Percentiles rank a stretch among this genome's conserved stretches.
phyloP scores from a whole-genome alignment of 2,113 vertebrate species.

The Solenodon paradoxus region DNA sequence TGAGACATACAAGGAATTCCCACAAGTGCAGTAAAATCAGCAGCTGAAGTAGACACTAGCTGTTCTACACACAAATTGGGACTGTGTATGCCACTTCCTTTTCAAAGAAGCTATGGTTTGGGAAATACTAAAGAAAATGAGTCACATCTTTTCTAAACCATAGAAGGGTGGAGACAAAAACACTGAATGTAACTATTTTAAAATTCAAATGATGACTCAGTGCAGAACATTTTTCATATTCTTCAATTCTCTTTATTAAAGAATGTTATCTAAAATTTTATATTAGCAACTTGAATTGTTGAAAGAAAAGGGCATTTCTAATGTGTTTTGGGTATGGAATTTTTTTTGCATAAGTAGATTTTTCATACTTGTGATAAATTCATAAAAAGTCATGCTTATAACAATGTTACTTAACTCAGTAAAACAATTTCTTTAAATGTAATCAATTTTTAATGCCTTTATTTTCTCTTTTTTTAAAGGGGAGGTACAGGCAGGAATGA shows the following conservation, averaged over 20 bases:
- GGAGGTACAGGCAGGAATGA: too few species aligned
- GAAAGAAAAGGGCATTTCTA: slow-evolving; percentile 39
- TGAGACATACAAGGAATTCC: slow-evolving; percentile 76
- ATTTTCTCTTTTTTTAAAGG: too few species aligned
- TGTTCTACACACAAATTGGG: slow-evolving; percentile 73
- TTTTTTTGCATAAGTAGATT: not conserved
- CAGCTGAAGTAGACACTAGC: slow-evolving; percentile 61
- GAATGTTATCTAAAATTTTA: slow-evolving; percentile 32
- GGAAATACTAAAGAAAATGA: slow-evolving; percentile 81
- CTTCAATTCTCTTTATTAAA: slow-evolving; percentile 62
- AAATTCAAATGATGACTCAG: slow-evolving; percentile 83
- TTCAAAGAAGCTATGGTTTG: slow-evolving; percentile 68
- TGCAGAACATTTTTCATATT: slow-evolving; percentile 75
- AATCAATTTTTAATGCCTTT: not conserved
- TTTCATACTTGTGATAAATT: not conserved
- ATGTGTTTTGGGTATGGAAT: not conserved
- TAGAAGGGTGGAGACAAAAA: slow-evolving; percentile 80
- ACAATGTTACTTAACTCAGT: not conserved
- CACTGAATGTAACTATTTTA: slow-evolving; percentile 79
- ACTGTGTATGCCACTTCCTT: slow-evolving; percentile 54
- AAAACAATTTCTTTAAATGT: slow-evolving; percentile 9
- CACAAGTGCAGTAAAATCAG: slow-evolving; percentile 65
- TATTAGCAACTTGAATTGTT: slow-evolving; percentile 45
- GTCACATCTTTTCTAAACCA: slow-evolving; percentile 78
- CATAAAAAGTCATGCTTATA: slow-evolving; percentile 17